Base-by-base conservation (phyloP, 2,113 vertebrate genomes). In the Arvicanthis niloticus region DNA sequence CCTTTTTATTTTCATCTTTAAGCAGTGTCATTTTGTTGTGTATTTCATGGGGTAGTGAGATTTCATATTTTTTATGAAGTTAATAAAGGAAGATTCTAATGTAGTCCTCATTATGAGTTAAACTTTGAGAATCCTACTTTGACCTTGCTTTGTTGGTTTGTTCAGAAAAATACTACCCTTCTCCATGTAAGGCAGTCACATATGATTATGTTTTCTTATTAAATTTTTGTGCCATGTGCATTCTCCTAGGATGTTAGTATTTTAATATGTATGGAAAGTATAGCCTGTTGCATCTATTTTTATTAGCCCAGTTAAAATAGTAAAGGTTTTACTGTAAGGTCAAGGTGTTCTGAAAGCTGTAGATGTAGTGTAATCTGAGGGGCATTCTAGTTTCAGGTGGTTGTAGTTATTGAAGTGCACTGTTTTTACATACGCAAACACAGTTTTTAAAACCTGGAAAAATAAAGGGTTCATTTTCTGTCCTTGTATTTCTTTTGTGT, bases 401-500 rank as follows among this genome's bases (percentile, higher is more conserved):
- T 40, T 85, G 7, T 31, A 31, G 60, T 65, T 85, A 65, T 45
- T 85, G 60, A 62, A 67, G 65, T 86, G 26, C 40, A 85, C 56
- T 40, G 8, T 60, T 34, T 84, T 65, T 85, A 17, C 42, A 86
- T 86, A 48, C 45, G 40, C 37, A 81, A 81, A 24, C 11, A 13
- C 5, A 8, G 12, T 37, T 82, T 26, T 60, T 60, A 82, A 60
- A 60, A 26, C 37, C 37, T 58, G 37, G 21, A 62, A 40, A 62
- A 42, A 90, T 85, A 92, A 90, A 85, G 92, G 91, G 70, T 88
- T 91, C 75, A 85, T 97, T 95, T 73, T 78, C 17, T 93, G 75
- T 92, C 75, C 70, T 42, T 53, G 37, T 86, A 78, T 96, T 94
- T 96, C 94, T 93, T 96, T 91, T 92, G 91, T 82, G 87, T 2